Percentiles rank a stretch among this genome's conserved stretches.
Evolutionary conservation across 2,888 invertebrate genomes (phyloP).

Genomic region (Falcaria lacertinaria): DNA sequence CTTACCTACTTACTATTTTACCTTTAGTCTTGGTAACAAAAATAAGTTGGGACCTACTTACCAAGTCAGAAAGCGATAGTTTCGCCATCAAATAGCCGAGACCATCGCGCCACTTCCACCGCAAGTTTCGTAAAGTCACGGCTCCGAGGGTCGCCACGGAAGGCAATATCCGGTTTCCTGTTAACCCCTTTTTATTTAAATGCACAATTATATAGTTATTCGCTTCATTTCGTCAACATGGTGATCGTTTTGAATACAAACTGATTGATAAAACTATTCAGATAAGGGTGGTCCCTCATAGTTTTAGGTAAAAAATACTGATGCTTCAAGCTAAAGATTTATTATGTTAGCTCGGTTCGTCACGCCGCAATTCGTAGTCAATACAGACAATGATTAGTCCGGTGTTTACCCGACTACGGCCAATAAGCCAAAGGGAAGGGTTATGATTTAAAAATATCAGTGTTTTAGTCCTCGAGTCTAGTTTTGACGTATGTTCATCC

Average conservation of each 20-base stretch:
- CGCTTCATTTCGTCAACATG: constrained; percentile 60
- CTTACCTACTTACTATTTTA: no score
- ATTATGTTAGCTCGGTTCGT: no score
- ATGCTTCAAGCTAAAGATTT: neutral
- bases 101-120: neutral
- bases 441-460: no score
- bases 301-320: constrained; percentile 11
- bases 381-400: no score
- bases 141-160: constrained; percentile 64
- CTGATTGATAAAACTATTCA: constrained; percentile 30
- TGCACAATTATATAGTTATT: constrained; percentile 68
- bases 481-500: no score
- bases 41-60: neutral
- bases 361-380: no score
- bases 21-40: no score
- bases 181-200: constrained; percentile 70
- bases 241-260: constrained; percentile 54
- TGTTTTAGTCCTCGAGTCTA: no score
- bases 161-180: constrained; percentile 72
- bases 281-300: constrained; percentile 40
- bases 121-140: constrained; percentile 6
- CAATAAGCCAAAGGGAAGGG: no score
- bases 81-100: neutral
- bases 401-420: no score
- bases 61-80: neutral